phyloP scores from a whole-genome alignment of 2,113 vertebrate genomes.

The Pygoscelis antarcticus region DNA sequence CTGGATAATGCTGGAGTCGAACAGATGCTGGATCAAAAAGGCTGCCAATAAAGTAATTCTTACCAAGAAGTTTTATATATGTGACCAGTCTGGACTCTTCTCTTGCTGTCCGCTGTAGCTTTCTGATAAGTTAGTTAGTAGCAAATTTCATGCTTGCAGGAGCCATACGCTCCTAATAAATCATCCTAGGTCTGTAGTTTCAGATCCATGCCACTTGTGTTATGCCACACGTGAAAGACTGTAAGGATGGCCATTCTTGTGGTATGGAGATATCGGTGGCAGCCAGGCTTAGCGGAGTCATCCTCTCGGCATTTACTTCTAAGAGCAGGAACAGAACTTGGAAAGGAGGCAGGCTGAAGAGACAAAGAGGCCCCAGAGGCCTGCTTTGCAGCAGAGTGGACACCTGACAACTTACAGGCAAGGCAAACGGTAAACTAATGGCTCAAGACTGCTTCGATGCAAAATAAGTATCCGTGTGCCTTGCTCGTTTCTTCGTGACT shows the following conservation, averaged over 20 bases:
- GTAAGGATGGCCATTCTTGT: background rate
- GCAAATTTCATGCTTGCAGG: background rate
- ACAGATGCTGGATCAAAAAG: background rate
- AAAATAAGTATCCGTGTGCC: background rate
- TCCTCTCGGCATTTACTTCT: background rate
- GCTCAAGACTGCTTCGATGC: background rate
- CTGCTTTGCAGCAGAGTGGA: background rate
- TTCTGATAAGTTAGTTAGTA: background rate
- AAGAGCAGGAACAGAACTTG: background rate
- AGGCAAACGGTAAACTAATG: background rate
- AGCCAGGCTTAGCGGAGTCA: background rate
- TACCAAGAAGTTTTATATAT: background rate
- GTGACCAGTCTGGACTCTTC: background rate
- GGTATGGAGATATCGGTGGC: background rate
- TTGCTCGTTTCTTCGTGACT: background rate
- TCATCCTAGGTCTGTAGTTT: background rate
- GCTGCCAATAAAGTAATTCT: background rate
- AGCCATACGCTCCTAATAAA: background rate
- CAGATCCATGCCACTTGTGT: fast-evolving
- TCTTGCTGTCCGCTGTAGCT: background rate
- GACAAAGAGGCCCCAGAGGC: background rate
- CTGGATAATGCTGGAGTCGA: background rate
- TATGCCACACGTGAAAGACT: fast-evolving
- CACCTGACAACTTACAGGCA: background rate
- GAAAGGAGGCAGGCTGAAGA: background rate